Evolutionary conservation across 2,888 invertebrate species (phyloP).

Genomic region (Heliothis peltigera): DNA sequence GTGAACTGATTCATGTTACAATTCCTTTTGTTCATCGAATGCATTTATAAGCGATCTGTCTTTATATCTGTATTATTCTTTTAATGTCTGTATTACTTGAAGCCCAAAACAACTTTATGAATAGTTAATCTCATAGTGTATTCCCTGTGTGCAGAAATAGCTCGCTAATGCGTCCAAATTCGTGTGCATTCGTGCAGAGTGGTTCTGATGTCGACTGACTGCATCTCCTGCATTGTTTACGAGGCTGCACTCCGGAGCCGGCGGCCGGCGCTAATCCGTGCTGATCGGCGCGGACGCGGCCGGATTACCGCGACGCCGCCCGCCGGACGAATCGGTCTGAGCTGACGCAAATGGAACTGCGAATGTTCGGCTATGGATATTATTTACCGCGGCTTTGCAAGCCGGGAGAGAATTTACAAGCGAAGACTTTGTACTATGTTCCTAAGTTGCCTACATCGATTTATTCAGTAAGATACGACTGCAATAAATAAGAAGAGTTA

Average conservation of each 20-base stretch:
- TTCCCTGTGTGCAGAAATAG: conserved; percentile 2
- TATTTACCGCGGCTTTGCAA: conserved; percentile 31
- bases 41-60: too few relatives aligned
- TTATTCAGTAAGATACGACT: conserved; percentile 4
- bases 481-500: conserved; percentile 6
- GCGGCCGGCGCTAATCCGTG: conserved; percentile 21
- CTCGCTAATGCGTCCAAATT: conserved; percentile 7
- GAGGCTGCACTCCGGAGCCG: conserved; percentile 25
- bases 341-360: conserved; percentile 31
- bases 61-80: too few relatives aligned
- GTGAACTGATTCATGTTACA: conserved; percentile 23
- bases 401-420: conserved; percentile 13
- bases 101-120: background rate
- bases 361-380: conserved; percentile 21
- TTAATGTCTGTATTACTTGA: background rate
- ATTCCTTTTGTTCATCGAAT: background rate
- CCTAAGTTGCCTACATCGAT: background rate
- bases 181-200: background rate
- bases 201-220: conserved; percentile 5
- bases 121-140: conserved; percentile 6
- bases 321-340: conserved; percentile 11
- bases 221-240: conserved; percentile 45
- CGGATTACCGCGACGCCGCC: conserved; percentile 15
- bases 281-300: conserved; percentile 15
- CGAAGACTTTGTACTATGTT: background rate